A percentile compares a stretch with the other conserved stretches of the same genome.
Evolutionary conservation across 1,140 invertebrate species (phyloP).

Genomic region (Orius laevigatus): DNA sequence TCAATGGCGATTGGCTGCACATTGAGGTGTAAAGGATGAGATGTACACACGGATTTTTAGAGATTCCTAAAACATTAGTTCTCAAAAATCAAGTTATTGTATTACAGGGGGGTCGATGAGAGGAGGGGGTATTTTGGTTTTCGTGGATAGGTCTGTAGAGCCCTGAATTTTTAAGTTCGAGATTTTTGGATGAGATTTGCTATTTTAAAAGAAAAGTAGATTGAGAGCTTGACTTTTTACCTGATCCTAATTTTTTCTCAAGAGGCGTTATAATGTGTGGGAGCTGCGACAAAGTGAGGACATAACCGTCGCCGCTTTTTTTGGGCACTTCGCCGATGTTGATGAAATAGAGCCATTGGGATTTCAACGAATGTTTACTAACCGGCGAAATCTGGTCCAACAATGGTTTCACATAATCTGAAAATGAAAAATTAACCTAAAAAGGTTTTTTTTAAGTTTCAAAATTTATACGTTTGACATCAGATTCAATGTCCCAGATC

Average conservation of each 20-base stretch:
- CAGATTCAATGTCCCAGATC: constrained; percentile 45
- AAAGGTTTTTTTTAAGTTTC: too few relatives aligned
- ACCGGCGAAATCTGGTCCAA: constrained; percentile 44
- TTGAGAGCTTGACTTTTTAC: constrained; percentile 28
- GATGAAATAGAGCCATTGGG: constrained; percentile 72
- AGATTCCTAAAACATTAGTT: constrained; percentile 13
- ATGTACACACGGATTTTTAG: constrained; percentile 49
- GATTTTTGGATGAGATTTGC: too few relatives aligned
- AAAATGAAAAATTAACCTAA: constrained; percentile 22
- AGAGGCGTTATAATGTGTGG: constrained; percentile 61
- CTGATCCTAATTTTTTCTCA: constrained; percentile 56
- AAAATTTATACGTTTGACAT: constrained; percentile 35
- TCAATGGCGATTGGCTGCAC: constrained; percentile 52
- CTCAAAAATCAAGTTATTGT: too few relatives aligned
- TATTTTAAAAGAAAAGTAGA: too few relatives aligned
- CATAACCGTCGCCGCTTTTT: constrained; percentile 20
- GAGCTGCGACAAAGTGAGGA: constrained; percentile 42
- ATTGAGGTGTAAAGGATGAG: constrained; percentile 67
- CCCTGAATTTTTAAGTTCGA: too few relatives aligned
- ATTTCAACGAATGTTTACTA: constrained; percentile 62
- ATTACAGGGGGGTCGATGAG: too few relatives aligned
- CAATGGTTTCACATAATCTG: constrained; percentile 60
- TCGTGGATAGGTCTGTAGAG: too few relatives aligned
- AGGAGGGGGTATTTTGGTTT: too few relatives aligned
- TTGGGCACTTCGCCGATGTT: constrained; percentile 51